Base-by-base conservation (phyloP, 1,140 invertebrate species). In the Lanistes nyassanus region DNA sequence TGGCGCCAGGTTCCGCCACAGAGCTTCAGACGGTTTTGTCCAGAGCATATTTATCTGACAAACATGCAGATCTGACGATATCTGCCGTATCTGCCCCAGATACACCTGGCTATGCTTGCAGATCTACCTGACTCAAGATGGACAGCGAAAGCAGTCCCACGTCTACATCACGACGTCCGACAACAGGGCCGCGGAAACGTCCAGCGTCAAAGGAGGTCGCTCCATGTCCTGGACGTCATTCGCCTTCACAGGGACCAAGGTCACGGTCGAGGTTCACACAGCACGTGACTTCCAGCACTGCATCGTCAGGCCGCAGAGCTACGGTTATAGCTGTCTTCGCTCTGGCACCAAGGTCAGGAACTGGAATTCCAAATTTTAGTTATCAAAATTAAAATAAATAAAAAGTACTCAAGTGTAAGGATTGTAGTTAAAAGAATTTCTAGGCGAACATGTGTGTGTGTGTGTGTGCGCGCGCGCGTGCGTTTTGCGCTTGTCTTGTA, bases 191-290 rank as follows among this genome's bases (percentile, higher is more conserved):
- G 7, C 26, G 29, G 34, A 75, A 36, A 11, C 47, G 13, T 26
- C 6, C 2, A 13, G 5, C 21, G 74, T 55, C 7, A 66, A 67
- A 29, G n/a, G 37, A 36, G 42, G 58, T 37, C 56, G 74, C 7
- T 42, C 74, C 26, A 39, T 75, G 31, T 75, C 74, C 26, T 75
- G 62, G 62, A 75, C 74, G 26, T 75, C 74, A 2, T 75, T 75
- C 36, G 64, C 62, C 34, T 75, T 75, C 29, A 67, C 74, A 13
- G 74, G 64, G 23, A 21, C 3, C 21, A 5, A 34, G 11, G 74
- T 75, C n/a, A 75, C 21, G 21, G 74, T 67, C 11, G 47, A 67
- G 3, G 74, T 75, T 5, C 47, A 42, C 31, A 37, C 74, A 21
- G 37, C n/a, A 26, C 36, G n/a, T 3, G 55, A 60, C 34, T 69